phyloP scores from a whole-genome alignment of 2,797 vertebrate species.

The Molossus alvarezi region DNA sequence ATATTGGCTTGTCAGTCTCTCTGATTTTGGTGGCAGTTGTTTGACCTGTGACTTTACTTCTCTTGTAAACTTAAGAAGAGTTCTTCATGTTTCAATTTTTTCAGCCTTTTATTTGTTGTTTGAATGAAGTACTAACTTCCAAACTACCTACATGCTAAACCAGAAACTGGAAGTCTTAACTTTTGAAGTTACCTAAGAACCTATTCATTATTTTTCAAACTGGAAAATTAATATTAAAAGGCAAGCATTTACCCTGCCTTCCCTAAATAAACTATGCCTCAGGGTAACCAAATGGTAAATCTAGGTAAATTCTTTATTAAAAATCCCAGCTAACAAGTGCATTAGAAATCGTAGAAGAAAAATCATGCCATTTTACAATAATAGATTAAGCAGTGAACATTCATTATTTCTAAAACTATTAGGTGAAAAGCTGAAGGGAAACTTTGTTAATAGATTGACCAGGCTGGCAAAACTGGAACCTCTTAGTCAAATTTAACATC shows the following conservation, averaged over 20 bases:
- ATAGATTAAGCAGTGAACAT: background rate
- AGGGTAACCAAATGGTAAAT: background rate
- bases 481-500: background rate
- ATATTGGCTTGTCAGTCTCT: background rate
- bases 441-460: background rate
- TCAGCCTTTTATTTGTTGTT: conserved; percentile 7
- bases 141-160: background rate
- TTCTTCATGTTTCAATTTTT: background rate
- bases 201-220: conserved; percentile 38
- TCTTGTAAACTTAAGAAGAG: background rate
- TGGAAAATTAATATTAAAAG: conserved; percentile 24
- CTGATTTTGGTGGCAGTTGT: background rate
- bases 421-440: background rate
- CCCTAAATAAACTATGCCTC: conserved; percentile 1
- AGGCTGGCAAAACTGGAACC: background rate
- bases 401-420: conserved; percentile 24
- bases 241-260: background rate
- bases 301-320: background rate
- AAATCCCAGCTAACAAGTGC: conserved; percentile 12
- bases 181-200: conserved; percentile 32
- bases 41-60: background rate
- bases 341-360: conserved; percentile 28
- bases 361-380: background rate
- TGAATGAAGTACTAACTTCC: background rate
- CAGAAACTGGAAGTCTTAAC: conserved; percentile 8